Evolutionary conservation across 2,113 vertebrate genomes (phyloP).

Genomic region (human): GRCh38 chr5:112724001-112724500

Average conservation of each 20-base stretch:
- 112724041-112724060: neutral
- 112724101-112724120: constrained; percentile 3
- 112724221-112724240: neutral
- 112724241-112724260: neutral
- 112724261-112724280: neutral
- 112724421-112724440: neutral
- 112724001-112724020: neutral
- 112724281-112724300: neutral
- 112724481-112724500: neutral
- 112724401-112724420: neutral
- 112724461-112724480: neutral
- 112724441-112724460: neutral
- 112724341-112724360: neutral
- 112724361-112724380: neutral
- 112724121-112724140: neutral
- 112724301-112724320: neutral
- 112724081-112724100: neutral
- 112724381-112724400: neutral
- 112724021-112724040: neutral
- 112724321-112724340: neutral
- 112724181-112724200: neutral
- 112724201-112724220: neutral
- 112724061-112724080: constrained; percentile 1
- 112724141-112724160: neutral
- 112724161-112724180: neutral